Evolutionary conservation across 2,113 vertebrate genomes (phyloP), one percentile per base, ranked within the genome.

Genomic region (Bucco capensis): DNA sequence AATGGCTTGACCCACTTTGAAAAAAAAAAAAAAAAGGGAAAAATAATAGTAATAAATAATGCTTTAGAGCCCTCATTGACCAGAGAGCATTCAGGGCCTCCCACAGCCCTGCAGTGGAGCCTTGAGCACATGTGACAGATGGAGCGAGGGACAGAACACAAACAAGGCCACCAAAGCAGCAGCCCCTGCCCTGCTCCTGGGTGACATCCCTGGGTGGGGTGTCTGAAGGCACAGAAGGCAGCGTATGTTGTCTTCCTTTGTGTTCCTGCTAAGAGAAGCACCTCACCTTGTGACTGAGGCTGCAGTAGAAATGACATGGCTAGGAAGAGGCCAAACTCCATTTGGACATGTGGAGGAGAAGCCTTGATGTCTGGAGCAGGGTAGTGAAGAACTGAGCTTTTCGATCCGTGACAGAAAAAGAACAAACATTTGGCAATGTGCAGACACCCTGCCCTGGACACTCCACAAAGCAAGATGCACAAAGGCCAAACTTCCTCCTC

Each of bases 1-100:
- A 97, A 97, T 69, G 93, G 95, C 95, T 65, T 98, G 98, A 98
- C 97, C 98, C 97, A 98, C 95, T 98, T 97, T 89, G 94, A 53
- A 27, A 30, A 53, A 30, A 53, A 21, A 42, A 88, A 87, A 93
- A 42, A 42, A 42, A 42, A 42, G 15, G 15, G 15, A 82, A 67
- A 87, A 86, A 94, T 86, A 90, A 96, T 90, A 93, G 89, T 92
- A 56, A 96, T 94, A 93, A 96, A 93, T 94, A 81, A 91, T 12
- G 73, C 88, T 83, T 92, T 86, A 78, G 54, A 86, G 91, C 31
- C 58, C 72, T 87, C 58, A 91, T 66, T 72, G 92, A 74, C 81
- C 72, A 2, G 46, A 56, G 77, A 0, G 3, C 44, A 88, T 76
- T 92, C 75, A 79, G 86, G 69, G 54, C 72, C 49, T 31, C 57